These are phyloP conservation scores for Callithrix jacchus DNA, from an alignment of 2,113 vertebrate species.

Conservation along the genomic window DNA sequence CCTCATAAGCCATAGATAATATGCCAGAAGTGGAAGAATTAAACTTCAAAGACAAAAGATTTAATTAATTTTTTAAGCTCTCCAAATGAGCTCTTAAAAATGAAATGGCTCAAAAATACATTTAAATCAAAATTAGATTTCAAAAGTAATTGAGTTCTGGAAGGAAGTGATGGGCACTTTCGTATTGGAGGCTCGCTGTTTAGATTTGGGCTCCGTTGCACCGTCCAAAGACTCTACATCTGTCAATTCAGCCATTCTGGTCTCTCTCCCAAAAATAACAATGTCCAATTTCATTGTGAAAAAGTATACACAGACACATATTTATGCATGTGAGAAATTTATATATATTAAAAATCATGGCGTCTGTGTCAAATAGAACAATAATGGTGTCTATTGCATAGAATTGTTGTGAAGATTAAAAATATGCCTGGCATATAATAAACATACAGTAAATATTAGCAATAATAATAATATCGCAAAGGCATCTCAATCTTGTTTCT, in stretches of 20 bases:
- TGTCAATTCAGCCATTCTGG: neutral
- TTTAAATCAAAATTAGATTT: neutral
- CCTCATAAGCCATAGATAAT: conserved; percentile 7
- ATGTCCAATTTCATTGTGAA: neutral
- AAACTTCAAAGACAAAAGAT: conserved; percentile 39
- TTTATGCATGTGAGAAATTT: too few species aligned
- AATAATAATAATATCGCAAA: neutral
- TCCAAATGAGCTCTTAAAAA: conserved; percentile 59
- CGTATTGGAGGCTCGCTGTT: neutral
- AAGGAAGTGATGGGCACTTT: neutral
- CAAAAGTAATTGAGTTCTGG: neutral
- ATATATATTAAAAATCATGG: neutral
- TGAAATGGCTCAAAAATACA: conserved; percentile 46
- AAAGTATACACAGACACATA: neutral
- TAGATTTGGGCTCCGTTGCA: neutral
- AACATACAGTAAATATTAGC: neutral
- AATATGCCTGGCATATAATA: neutral
- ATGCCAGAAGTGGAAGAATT: conserved; percentile 7
- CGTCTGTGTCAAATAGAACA: fast-evolving
- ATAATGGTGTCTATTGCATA: fast-evolving
- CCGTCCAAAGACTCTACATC: neutral
- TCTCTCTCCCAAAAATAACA: neutral
- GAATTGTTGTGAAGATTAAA: neutral
- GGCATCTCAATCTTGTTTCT: neutral
- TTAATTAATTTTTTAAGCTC: conserved; percentile 59